Percentiles rank a stretch among this genome's conserved stretches.
Conservation (phyloP, 2,113 vertebrate species). For the Buteo buteo region DNA sequence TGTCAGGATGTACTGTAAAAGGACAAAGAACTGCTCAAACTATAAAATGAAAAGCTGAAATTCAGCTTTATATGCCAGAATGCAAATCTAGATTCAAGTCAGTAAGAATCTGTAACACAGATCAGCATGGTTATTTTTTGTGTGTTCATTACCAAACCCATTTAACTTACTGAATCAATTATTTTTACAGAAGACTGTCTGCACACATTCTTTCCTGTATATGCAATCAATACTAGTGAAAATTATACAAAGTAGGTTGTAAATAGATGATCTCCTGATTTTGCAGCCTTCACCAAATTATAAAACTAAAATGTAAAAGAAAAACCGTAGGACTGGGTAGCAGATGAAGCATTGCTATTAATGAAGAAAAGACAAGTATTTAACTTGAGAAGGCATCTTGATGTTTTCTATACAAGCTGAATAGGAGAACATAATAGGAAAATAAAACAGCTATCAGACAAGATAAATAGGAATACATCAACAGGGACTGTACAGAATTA, state of each 20-base stretch:
- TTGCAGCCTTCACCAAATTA: background rate
- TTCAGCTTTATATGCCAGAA: background rate
- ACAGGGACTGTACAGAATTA: background rate
- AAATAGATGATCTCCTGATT: background rate
- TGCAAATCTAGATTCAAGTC: background rate
- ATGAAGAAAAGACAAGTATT: slow-evolving; percentile 44
- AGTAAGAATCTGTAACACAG: background rate
- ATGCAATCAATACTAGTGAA: background rate
- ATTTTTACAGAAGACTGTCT: background rate
- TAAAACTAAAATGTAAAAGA: background rate
- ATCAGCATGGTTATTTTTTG: background rate
- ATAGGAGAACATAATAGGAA: slow-evolving; percentile 13
- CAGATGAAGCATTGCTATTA: background rate
- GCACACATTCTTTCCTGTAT: background rate
- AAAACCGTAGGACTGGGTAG: background rate
- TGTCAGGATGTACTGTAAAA: slow-evolving; percentile 24
- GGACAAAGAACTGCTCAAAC: background rate
- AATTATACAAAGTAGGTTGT: background rate
- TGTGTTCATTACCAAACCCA: background rate
- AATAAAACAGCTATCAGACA: slow-evolving; percentile 23
- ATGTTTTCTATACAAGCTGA: background rate
- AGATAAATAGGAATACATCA: slow-evolving; percentile 19
- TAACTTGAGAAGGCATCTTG: slow-evolving; percentile 6
- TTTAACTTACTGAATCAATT: background rate
- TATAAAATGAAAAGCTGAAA: background rate